Evolutionary conservation across 1,140 invertebrate species (phyloP).

Genomic region (Capitella teleta): DNA sequence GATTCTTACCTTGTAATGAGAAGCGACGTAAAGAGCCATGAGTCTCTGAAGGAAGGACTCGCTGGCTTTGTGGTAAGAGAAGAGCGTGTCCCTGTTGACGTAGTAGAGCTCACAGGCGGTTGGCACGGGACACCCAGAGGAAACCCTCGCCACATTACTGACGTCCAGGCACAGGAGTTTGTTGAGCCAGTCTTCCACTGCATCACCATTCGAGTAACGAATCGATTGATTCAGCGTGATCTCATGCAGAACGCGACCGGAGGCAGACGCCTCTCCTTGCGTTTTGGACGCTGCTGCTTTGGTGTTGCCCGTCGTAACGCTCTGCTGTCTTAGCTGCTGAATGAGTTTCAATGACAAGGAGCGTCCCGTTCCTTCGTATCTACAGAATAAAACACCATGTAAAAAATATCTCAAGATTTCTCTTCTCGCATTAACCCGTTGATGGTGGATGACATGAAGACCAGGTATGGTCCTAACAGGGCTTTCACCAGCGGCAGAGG

Average conservation of each 20-base stretch:
- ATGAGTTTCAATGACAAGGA: constrained; percentile 91
- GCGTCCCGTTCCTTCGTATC: constrained; percentile 94
- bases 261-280: constrained; percentile 6
- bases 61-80: constrained; percentile 92
- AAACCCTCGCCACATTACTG: constrained; percentile 43
- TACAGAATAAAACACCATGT: constrained; percentile 18
- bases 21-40: constrained; percentile 87
- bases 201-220: constrained; percentile 77
- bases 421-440: constrained; percentile 56
- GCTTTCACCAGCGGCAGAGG: constrained; percentile 85
- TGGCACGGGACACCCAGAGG: constrained; percentile 73
- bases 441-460: constrained; percentile 93
- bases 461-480: constrained; percentile 70
- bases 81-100: constrained; percentile 77
- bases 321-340: constrained; percentile 67
- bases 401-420: not conserved
- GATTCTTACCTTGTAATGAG: constrained; percentile 76
- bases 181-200: constrained; percentile 84
- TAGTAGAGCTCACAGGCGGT: constrained; percentile 75
- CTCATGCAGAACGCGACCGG: constrained; percentile 42
- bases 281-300: not conserved
- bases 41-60: constrained; percentile 87
- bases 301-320: constrained; percentile 33
- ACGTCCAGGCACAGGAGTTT: constrained; percentile 68
- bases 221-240: constrained; percentile 78